A percentile compares a stretch with the other conserved stretches of the same genome.
Conservation (phyloP, 2,888 invertebrate genomes). For the Drosophila leonis region DNA sequence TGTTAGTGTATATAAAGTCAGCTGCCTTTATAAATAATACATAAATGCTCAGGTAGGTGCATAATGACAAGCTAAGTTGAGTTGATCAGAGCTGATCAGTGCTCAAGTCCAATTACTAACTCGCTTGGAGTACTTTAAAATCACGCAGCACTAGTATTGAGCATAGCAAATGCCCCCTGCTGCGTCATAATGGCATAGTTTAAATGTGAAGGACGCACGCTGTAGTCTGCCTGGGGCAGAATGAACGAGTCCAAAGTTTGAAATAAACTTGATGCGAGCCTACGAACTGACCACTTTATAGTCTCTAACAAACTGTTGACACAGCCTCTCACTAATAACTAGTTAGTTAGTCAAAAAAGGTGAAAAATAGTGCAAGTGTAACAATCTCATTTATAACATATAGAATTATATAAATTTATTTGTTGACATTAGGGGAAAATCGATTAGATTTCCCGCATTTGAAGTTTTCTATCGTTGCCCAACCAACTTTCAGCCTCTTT, state of each 20-base stretch:
- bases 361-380: no score
- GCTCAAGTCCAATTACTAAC: conserved; percentile 9
- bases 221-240: not conserved
- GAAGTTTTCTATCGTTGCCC: no score
- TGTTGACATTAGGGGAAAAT: no score
- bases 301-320: not conserved
- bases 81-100: conserved; percentile 1
- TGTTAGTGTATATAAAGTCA: not conserved
- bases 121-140: conserved; percentile 3
- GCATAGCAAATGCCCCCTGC: not conserved
- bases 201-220: conserved; percentile 13
- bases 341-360: not conserved
- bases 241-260: conserved; percentile 7
- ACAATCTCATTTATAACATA: not conserved
- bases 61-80: not conserved
- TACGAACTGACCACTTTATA: not conserved
- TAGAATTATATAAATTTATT: no score
- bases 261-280: conserved; percentile 4
- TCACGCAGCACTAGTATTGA: conserved; percentile 1
- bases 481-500: no score
- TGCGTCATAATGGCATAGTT: conserved; percentile 6
- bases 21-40: conserved; percentile 10
- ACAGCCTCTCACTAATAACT: not conserved
- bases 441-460: no score
- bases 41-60: not conserved